A percentile compares a stretch with the other conserved stretches of the same genome.
Evolutionary conservation across 2,888 invertebrate genomes (phyloP).

Genomic region (Drosophila anomelani): DNA sequence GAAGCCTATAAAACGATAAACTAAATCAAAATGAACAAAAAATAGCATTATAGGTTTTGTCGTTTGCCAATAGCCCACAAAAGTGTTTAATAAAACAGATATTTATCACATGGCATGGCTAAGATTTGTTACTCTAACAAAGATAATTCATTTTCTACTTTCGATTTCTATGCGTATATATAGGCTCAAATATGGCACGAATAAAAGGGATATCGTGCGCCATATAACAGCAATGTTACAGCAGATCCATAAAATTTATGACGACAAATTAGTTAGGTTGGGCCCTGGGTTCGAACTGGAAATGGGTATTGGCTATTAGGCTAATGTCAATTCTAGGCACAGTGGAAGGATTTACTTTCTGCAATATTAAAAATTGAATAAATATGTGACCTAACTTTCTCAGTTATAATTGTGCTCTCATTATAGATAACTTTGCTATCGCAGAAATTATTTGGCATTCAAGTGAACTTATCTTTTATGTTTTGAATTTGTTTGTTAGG

Average conservation of each 20-base stretch:
- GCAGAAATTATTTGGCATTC: background rate
- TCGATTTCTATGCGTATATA: background rate
- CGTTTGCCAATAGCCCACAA: background rate
- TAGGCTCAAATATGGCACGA: background rate
- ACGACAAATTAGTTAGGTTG: slow-evolving; percentile 54
- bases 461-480: background rate
- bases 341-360: slow-evolving; percentile 9
- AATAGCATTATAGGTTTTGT: background rate
- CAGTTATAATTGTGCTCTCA: background rate
- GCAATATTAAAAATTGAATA: too few relatives aligned
- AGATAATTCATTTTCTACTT: slow-evolving; percentile 6
- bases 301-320: slow-evolving; percentile 30
- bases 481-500: background rate
- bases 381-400: background rate
- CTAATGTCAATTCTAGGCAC: slow-evolving; percentile 26
- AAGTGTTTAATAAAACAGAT: slow-evolving; percentile 3
- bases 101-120: background rate
- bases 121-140: slow-evolving; percentile 10
- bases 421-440: slow-evolving; percentile 1
- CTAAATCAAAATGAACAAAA: background rate
- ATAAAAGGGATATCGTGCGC: slow-evolving; percentile 17
- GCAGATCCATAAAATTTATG: slow-evolving; percentile 60
- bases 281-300: slow-evolving; percentile 12
- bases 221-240: slow-evolving; percentile 27
- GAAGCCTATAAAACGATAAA: background rate